Evolutionary conservation across 2,888 invertebrate genomes (phyloP), one percentile per base, ranked within the genome.

Genomic region (Parasteatoda lunata): DNA sequence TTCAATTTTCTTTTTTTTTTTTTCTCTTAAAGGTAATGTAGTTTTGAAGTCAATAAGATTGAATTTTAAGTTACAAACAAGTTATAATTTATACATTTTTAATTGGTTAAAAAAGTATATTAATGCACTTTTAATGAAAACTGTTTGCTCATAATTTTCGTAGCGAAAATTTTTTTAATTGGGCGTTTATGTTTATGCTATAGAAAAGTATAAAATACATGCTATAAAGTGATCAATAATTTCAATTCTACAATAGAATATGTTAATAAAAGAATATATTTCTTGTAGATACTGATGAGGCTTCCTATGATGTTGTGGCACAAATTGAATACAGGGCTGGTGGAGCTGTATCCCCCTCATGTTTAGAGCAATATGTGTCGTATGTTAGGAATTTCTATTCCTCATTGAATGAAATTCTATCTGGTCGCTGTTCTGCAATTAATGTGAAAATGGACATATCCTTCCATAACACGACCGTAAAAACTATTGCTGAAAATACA

Each of bases 401-500:
- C 51, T 94, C 95, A 71, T 93, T 98, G 4, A 97, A 97, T 90
- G 94, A 94, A 81, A 93, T 97, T 88, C 93, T 98, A 13, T 96
- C 97, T 0, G 96, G 97, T 91, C 95, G 97, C 90, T 98, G 98
- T 92, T 98, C 98, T 0, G 97, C 97, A 4, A 96, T 97, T 71
- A 97, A 97, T 90, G 97, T 97, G 0, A 96, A 97, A 91, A 97
- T 98, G 94, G 97, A 97, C 91, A 98, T 98, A 0, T 95, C 97
- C 0, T 96, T 98, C 90, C 94, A 97, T 0, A 95, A 96, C 90
- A 95, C 96, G 0, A 93, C 95, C 91, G 92, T 92, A 70, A 89
- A 90, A 51, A 90, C 91, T 47, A 90, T 90, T 71, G 90, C 90
- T 45, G 91, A 91, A 79, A 91, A 91, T 87, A 91, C 91, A 54